A percentile compares a stretch with the other conserved stretches of the same genome.
Evolutionary conservation across 2,888 invertebrate genomes (phyloP).

Genomic region (Meta bourneti): DNA sequence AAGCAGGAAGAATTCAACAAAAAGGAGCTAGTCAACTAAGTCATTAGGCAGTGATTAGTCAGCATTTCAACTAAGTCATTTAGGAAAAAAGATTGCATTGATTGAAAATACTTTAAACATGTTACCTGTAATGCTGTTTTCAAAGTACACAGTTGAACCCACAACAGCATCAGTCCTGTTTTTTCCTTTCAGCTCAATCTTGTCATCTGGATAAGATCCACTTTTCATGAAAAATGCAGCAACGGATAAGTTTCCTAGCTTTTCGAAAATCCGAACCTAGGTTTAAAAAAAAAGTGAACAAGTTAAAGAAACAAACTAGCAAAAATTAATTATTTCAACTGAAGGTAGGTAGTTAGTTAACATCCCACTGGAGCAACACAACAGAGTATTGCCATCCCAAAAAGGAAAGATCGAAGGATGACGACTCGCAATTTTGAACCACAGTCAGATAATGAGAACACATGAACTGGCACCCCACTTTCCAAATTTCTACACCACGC

Average conservation of each 20-base stretch:
- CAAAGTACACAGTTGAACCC: conserved; percentile 62
- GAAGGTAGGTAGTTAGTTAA: too few relatives aligned
- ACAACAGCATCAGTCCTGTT: conserved; percentile 42
- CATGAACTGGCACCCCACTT: too few relatives aligned
- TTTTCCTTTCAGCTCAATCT: conserved; percentile 49
- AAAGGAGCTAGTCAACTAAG: too few relatives aligned
- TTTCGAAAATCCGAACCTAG: conserved; percentile 55
- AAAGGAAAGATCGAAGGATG: too few relatives aligned
- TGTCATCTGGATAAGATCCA: conserved; percentile 58
- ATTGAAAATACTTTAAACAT: neutral
- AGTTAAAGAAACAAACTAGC: neutral
- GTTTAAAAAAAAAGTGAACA: neutral
- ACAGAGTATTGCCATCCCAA: neutral
- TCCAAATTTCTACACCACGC: too few relatives aligned
- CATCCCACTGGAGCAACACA: too few relatives aligned
- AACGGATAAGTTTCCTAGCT: conserved; percentile 48
- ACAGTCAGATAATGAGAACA: too few relatives aligned
- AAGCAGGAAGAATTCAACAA: too few relatives aligned
- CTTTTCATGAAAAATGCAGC: conserved; percentile 41
- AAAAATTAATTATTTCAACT: neutral
- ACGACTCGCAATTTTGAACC: too few relatives aligned
- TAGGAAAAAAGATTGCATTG: neutral
- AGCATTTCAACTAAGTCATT: neutral
- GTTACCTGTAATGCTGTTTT: conserved; percentile 62
- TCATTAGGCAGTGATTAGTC: neutral